A percentile compares a stretch with the other conserved stretches of the same genome.
Conservation (phyloP, 1,140 invertebrate genomes). For the Orchesella cincta region DNA sequence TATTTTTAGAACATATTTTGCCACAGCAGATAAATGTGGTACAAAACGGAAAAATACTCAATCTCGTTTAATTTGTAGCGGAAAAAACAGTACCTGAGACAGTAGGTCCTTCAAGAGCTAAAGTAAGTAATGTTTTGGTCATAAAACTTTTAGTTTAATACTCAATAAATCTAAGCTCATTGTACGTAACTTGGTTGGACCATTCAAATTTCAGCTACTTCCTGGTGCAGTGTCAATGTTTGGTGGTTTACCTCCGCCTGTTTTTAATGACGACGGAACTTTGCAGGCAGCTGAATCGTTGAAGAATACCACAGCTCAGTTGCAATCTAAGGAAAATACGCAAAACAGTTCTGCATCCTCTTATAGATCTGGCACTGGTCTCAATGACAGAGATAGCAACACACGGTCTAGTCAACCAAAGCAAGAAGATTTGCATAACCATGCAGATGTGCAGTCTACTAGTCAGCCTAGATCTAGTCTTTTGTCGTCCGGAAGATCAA, state of each 20-base stretch:
- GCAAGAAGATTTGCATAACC: not conserved
- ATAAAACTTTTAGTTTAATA: not conserved
- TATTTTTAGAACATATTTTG: not conserved
- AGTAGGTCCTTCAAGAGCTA: not conserved
- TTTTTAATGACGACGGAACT: not conserved
- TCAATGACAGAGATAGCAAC: not conserved
- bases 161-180: not conserved
- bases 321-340: not conserved
- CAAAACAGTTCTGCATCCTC: not conserved
- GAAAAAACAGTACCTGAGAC: not conserved
- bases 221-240: conserved; percentile 34
- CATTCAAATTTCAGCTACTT: conserved; percentile 34
- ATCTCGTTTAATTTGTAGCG: not conserved
- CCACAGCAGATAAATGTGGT: not conserved
- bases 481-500: not conserved
- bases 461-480: conserved; percentile 33
- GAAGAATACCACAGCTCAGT: not conserved
- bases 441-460: not conserved
- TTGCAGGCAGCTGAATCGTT: not conserved
- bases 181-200: too few relatives aligned
- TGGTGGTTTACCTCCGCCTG: conserved; percentile 2
- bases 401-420: not conserved
- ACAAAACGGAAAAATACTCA: not conserved
- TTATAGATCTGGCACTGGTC: not conserved
- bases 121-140: conserved; percentile 11